Base-by-base conservation (phyloP, 2,888 invertebrate genomes). In the Ochropleura plecta region DNA sequence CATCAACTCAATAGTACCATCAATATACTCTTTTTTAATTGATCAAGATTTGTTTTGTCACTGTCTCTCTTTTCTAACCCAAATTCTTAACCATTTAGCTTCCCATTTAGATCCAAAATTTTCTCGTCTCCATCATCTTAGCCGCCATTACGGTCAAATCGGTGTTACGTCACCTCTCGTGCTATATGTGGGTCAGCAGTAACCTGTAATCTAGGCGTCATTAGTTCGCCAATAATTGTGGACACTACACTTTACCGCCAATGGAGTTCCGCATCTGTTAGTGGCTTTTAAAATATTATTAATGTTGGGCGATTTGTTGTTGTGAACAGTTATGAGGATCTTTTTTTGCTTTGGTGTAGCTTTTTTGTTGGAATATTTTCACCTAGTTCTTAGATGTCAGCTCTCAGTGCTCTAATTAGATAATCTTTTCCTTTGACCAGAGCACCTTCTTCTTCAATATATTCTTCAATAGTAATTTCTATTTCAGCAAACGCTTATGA, bases 151-250 rank as follows among this genome's bases (percentile, higher is more conserved):
- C 81, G 80, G 83, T 79, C 70, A 78, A 79, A 78, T 64, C 60
- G 14, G 48, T 53, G 63, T 87, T 87, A 83, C 87, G 78, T 80
- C 84, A 87, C 65, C 77, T 87, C 76, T 81, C 84, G 84, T 82
- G 82, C 72, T 78, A 62, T 78, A 90, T 87, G 88, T 90, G 77
- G 88, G 90, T 91, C 90, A 88, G 80, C 81, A 73, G 82, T 87
- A 82, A 88, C 88, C 88, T 86, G 86, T 84, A 90, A 90, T 91
- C 86, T 86, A 66, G 76, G 73, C 64, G 85, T 84, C 89, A 91
- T 91, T 91, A 91, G 82, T 85, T 84, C 73, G 82, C 84, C 79
- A 85, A 86, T 87, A 85, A 90, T 90, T 87, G 84, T 86, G 80
- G 74, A 83, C 73, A 73, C 84, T 18, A 78, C 80, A 76, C 79